phyloP scores from a whole-genome alignment of 2,797 vertebrate genomes.

The Capromys pilorides region DNA sequence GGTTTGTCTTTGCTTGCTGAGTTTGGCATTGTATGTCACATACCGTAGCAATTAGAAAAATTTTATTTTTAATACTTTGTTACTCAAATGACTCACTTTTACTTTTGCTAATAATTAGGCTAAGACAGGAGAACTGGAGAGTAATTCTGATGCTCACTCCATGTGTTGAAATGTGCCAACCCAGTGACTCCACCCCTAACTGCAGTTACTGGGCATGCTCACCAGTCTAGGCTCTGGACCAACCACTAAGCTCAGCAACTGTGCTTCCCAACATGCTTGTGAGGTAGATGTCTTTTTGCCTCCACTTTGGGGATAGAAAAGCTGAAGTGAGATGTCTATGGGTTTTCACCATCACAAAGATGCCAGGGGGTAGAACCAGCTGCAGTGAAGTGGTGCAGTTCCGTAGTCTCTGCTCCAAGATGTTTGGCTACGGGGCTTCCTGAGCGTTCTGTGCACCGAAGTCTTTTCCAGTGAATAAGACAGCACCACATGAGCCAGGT shows the following conservation, averaged over 20 bases:
- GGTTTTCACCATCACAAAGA: not conserved
- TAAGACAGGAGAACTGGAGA: not conserved
- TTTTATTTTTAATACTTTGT: not conserved
- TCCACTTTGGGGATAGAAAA: not conserved
- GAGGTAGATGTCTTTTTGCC: not conserved
- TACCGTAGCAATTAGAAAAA: not conserved
- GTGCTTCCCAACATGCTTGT: not conserved
- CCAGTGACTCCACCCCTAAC: not conserved
- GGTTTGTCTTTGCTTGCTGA: not conserved
- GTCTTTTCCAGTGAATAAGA: not conserved
- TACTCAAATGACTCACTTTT: slow-evolving; percentile 26
- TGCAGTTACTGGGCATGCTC: not conserved
- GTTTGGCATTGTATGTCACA: not conserved
- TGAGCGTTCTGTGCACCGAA: rapidly evolving
- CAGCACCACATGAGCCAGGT: too few relatives aligned
- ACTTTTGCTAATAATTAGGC: slow-evolving; percentile 11
- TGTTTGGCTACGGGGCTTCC: not conserved
- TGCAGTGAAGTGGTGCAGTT: not conserved
- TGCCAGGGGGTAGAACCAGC: not conserved
- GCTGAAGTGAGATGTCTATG: not conserved
- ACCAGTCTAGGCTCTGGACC: not conserved
- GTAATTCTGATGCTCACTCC: not conserved
- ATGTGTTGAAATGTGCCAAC: not conserved
- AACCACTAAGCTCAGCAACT: not conserved
- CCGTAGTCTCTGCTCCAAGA: rapidly evolving